These are phyloP conservation scores for Pogoniulus pusillus DNA, from an alignment of 2,797 vertebrate genomes.

Conservation along the genomic window DNA sequence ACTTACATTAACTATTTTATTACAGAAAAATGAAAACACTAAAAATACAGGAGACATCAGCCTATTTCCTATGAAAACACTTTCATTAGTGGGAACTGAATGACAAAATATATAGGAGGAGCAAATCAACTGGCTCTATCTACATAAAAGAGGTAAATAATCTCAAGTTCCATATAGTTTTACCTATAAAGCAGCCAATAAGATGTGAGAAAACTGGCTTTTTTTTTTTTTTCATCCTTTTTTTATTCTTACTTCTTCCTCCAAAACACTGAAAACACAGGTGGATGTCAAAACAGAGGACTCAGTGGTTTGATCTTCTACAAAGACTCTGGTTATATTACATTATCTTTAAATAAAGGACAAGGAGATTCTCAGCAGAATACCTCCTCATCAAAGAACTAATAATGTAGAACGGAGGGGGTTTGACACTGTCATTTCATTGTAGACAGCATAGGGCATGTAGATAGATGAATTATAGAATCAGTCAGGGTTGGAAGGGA, in stretches of 20 bases:
- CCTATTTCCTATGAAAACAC: neutral
- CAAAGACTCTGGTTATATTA: neutral
- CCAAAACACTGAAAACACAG: neutral
- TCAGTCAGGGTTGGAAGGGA: no score
- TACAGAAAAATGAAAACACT: neutral
- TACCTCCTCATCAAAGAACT: neutral
- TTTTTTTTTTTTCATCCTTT: fast-evolving
- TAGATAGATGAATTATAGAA: no score
- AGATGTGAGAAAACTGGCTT: neutral
- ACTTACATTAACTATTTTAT: neutral
- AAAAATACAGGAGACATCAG: neutral
- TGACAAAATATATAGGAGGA: neutral
- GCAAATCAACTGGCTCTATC: neutral
- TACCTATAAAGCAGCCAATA: neutral
- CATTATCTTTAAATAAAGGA: neutral
- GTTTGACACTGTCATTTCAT: neutral
- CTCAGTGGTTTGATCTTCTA: neutral
- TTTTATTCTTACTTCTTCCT: neutral
- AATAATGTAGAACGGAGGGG: neutral
- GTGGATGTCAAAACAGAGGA: neutral
- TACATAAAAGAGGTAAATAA: neutral
- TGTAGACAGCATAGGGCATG: neutral
- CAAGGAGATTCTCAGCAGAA: neutral
- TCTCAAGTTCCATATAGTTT: neutral
- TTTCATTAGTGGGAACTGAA: neutral